Conservation (phyloP, 2,113 vertebrate genomes). For the Cavia porcellus region DNA sequence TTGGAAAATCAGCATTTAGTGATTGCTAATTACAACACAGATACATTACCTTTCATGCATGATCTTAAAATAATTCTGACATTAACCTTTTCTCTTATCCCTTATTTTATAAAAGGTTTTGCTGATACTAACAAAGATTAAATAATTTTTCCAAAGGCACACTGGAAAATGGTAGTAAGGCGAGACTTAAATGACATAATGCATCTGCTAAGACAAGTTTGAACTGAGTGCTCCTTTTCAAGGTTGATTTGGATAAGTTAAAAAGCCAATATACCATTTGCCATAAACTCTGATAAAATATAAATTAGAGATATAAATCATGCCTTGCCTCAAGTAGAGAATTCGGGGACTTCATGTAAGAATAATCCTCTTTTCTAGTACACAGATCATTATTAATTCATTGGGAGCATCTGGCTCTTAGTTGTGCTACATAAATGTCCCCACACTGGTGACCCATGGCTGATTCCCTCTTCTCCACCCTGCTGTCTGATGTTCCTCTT, state of each 20-base stretch:
- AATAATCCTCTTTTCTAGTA: neutral
- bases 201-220: neutral
- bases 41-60: neutral
- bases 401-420: neutral
- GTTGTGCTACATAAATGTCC: neutral
- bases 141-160: neutral
- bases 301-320: neutral
- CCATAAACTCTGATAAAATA: neutral
- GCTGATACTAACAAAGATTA: neutral
- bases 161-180: neutral
- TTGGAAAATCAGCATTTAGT: neutral
- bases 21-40: neutral
- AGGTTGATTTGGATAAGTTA: neutral
- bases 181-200: neutral
- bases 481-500: neutral
- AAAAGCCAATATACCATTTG: neutral
- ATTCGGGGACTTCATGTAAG: neutral
- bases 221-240: neutral
- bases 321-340: neutral
- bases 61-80: conserved; percentile 6
- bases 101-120: neutral
- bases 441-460: neutral
- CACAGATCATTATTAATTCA: neutral
- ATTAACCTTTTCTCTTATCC: conserved; percentile 18
- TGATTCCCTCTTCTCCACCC: neutral